Evolutionary conservation across 1,140 invertebrate genomes (phyloP), one percentile per base, ranked within the genome.

Genomic region (Drosophila ficusphila): DNA sequence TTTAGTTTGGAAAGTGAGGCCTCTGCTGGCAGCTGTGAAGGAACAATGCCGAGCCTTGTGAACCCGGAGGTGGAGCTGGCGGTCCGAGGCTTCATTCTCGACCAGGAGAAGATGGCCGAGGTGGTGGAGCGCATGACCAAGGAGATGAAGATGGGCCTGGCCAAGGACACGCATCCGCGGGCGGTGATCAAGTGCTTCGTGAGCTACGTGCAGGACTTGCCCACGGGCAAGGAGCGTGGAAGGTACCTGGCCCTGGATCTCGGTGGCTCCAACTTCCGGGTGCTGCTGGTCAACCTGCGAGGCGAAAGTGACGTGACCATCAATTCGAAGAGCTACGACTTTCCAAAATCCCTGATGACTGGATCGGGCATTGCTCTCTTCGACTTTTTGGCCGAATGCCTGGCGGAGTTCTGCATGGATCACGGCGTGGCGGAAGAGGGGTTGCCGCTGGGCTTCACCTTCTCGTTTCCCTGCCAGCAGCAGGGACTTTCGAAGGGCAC

Each of bases 221-320:
- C 99, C 1, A 96, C 98, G 92, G 98, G 98, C 64, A 96, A 95
- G 95, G 98, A 99, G 93, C 93, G 94, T 33, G 99, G 99, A 33
- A 97, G 98, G 92, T 99, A 98, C 91, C 92, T 99, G 83, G 99
- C 99, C 0, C 93, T 99, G 46, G 99, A 99, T 93, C 93, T 99
- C 56, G 99, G 99, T n/a, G 99, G 99, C 0, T 99, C 98, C 11
- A 99, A 99, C 92, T 99, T 99, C 92, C 94, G 99, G 61, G 98
- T 99, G 0, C 92, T 99, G 8, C 93, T 99, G 6, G 97, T 99
- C 76, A 95, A 96, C 48, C 92, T 99, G 38, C 93, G 95, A 6
- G 94, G 94, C 31, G 94, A 95, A 60, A 93, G 94, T 57, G 93
- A 94, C 39, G 94, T 97, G 89, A 93, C 95, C 52, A 99, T 99